Conservation (phyloP, 2,888 invertebrate genomes). For the Busseola fusca region DNA sequence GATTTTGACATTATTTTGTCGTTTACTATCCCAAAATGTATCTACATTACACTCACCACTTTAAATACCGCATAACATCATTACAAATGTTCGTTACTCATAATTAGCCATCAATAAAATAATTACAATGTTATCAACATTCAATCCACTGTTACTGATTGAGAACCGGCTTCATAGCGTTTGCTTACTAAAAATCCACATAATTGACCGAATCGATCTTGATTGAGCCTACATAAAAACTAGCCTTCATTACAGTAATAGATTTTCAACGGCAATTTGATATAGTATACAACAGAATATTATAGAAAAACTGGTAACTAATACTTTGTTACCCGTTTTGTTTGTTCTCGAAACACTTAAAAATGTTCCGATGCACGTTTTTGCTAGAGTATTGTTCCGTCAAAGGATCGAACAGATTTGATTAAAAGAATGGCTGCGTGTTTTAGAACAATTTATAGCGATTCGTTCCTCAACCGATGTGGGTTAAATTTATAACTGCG, state of each 20-base stretch:
- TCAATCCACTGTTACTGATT: conserved; percentile 59
- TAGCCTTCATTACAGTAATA: conserved; percentile 57
- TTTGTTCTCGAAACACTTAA: conserved; percentile 57
- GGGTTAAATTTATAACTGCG: conserved; percentile 54
- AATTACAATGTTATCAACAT: conserved; percentile 59
- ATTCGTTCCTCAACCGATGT: conserved; percentile 55
- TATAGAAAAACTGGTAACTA: conserved; percentile 35
- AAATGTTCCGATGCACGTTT: conserved; percentile 48
- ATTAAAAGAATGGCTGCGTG: conserved; percentile 47
- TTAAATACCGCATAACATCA: conserved; percentile 57
- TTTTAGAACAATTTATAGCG: conserved; percentile 50
- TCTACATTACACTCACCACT: conserved; percentile 30
- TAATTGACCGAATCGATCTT: conserved; percentile 62
- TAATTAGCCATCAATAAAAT: conserved; percentile 61
- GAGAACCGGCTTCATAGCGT: conserved; percentile 60
- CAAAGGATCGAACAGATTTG: conserved; percentile 51
- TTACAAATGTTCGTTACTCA: conserved; percentile 57
- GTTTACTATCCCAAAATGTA: no score
- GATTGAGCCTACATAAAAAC: conserved; percentile 64
- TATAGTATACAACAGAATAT: conserved; percentile 58
- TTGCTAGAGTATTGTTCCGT: conserved; percentile 25
- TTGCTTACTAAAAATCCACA: conserved; percentile 63
- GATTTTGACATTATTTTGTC: no score
- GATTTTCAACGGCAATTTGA: conserved; percentile 64
- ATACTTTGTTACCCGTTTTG: conserved; percentile 48